Conservation (phyloP, 2,797 vertebrate species). For the Labroides dimidiatus region DNA sequence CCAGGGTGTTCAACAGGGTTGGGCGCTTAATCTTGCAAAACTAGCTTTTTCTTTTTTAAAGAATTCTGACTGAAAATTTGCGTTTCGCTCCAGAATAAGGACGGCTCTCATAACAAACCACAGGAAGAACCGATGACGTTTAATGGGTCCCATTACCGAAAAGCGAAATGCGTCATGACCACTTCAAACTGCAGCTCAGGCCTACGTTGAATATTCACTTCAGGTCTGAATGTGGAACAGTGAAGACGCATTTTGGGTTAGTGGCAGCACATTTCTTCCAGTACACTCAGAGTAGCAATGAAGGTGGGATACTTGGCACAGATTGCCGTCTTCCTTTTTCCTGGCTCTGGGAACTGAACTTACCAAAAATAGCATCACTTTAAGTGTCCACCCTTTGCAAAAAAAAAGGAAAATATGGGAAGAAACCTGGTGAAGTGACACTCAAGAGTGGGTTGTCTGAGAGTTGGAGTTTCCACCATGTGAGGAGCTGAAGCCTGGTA, state of each 20-base stretch:
- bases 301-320: conserved; percentile 41
- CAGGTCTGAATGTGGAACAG: conserved; percentile 35
- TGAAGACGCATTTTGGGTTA: neutral
- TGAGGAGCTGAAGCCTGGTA: conserved; percentile 60
- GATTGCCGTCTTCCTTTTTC: conserved; percentile 27
- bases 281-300: conserved; percentile 13
- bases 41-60: neutral
- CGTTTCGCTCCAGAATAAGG: conserved; percentile 2
- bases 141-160: conserved; percentile 36
- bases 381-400: conserved; percentile 4
- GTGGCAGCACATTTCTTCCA: conserved; percentile 24
- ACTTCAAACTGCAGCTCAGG: conserved; percentile 41
- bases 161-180: conserved; percentile 42
- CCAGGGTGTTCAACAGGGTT: too few species aligned
- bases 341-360: conserved; percentile 27
- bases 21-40: too few species aligned
- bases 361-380: conserved; percentile 33
- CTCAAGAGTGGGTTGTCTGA: conserved; percentile 39
- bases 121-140: conserved; percentile 19
- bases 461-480: conserved; percentile 63
- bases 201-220: conserved; percentile 29
- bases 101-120: conserved; percentile 27
- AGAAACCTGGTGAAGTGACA: conserved; percentile 34
- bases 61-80: conserved; percentile 18
- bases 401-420: neutral